Evolutionary conservation across 2,888 invertebrate species (phyloP).

Genomic region (Rhopalosiphum nymphaeae): DNA sequence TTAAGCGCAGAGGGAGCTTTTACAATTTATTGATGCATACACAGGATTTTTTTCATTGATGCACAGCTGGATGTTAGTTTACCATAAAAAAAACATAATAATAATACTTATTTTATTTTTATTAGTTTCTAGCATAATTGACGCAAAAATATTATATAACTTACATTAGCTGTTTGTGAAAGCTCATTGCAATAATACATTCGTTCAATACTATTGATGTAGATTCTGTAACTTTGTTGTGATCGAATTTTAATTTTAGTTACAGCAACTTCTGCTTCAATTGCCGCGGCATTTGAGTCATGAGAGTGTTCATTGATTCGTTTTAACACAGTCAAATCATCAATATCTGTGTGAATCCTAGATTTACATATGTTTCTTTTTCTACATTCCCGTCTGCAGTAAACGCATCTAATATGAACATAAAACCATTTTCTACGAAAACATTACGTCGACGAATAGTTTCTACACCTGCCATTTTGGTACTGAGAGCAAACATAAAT

Average conservation of each 20-base stretch:
- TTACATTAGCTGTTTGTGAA: background rate
- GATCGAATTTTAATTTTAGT: background rate
- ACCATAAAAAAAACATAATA: background rate
- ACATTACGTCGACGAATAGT: background rate
- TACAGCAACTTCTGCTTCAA: background rate
- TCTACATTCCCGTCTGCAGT: background rate
- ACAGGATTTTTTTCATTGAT: background rate
- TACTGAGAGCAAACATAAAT: background rate
- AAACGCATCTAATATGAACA: background rate
- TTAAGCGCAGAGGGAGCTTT: too few relatives aligned
- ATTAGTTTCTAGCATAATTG: too few relatives aligned
- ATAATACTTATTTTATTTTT: too few relatives aligned
- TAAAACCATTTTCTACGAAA: background rate
- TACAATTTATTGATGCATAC: too few relatives aligned
- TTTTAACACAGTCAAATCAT: slow-evolving; percentile 6
- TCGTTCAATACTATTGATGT: slow-evolving; percentile 11
- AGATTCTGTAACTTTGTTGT: slow-evolving; percentile 8
- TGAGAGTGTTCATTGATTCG: slow-evolving; percentile 9
- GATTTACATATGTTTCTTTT: background rate
- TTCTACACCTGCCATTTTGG: background rate
- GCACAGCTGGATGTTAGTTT: too few relatives aligned
- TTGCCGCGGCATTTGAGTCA: background rate
- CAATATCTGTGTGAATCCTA: background rate
- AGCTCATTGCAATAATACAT: background rate
- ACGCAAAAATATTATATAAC: too few relatives aligned